Percentiles rank a stretch among this genome's conserved stretches.
Conservation (phyloP, 2,797 vertebrate genomes). For the Zalophus californianus region DNA sequence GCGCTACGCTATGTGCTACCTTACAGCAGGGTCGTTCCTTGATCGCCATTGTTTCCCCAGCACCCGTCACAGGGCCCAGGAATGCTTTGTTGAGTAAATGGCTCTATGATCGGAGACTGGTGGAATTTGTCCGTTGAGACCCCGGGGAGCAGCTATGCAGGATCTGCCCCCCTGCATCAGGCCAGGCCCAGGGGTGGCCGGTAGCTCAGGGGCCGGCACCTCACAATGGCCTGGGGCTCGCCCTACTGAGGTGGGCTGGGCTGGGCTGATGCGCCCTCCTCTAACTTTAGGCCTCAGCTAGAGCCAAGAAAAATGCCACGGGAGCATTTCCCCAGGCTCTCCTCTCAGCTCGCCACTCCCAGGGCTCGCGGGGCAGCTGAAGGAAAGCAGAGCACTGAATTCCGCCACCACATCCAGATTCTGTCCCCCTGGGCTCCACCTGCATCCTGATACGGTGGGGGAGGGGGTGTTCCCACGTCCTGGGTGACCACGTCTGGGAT, state of each 20-base stretch:
- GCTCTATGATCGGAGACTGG: background rate
- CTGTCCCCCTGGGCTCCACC: background rate
- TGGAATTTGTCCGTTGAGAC: background rate
- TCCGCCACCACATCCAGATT: background rate
- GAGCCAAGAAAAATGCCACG: fast-evolving
- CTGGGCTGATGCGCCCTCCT: background rate
- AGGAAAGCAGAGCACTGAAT: background rate
- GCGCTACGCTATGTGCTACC: fast-evolving
- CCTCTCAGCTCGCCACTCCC: fast-evolving
- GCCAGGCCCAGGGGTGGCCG: fast-evolving
- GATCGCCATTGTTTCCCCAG: too few species aligned
- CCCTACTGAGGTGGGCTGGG: background rate
- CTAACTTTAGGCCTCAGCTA: too few species aligned
- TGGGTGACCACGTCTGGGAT: fast-evolving
- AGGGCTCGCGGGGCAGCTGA: background rate
- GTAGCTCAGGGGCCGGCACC: background rate
- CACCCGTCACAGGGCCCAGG: background rate
- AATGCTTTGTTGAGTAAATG: background rate
- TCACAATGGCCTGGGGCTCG: fast-evolving
- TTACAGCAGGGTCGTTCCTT: fast-evolving
- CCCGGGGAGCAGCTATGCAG: background rate
- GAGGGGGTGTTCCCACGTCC: too few species aligned
- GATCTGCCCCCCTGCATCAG: fast-evolving
- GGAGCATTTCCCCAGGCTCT: fast-evolving
- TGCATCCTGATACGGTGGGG: fast-evolving